phyloP scores from a whole-genome alignment of 2,797 vertebrate genomes.

The Ctenosaura bakeri region DNA sequence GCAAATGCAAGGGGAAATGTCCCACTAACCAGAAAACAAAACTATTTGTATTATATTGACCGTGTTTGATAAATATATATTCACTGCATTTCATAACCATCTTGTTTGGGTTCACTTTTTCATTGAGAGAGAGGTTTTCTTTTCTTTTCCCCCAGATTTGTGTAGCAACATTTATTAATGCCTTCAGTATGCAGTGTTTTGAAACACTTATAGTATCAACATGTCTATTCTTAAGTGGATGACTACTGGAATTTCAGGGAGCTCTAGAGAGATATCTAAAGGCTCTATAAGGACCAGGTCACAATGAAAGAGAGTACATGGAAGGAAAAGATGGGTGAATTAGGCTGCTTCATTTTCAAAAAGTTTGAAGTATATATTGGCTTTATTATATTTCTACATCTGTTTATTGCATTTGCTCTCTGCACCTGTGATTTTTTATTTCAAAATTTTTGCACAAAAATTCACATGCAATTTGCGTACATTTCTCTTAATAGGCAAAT shows the following conservation, averaged over 20 bases:
- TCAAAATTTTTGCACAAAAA: background rate
- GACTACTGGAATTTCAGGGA: background rate
- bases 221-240: background rate
- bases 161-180: accelerated
- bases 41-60: constrained; percentile 6
- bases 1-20: constrained; percentile 34
- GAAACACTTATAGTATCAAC: background rate
- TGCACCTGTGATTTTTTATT: background rate
- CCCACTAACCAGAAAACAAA: constrained; percentile 18
- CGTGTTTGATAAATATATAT: background rate
- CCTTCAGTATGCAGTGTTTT: background rate
- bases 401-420: background rate
- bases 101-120: background rate
- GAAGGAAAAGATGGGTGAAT: background rate
- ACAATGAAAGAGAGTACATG: background rate
- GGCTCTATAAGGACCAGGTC: background rate
- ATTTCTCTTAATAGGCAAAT: background rate
- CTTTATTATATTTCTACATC: too few relatives aligned
- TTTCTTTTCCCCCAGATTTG: background rate
- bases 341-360: background rate
- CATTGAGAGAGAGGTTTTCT: background rate
- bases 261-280: too few relatives aligned
- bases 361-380: background rate
- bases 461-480: background rate
- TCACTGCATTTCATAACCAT: background rate